phyloP scores from a whole-genome alignment of 2,888 invertebrate genomes.

The Junonia oenone region DNA sequence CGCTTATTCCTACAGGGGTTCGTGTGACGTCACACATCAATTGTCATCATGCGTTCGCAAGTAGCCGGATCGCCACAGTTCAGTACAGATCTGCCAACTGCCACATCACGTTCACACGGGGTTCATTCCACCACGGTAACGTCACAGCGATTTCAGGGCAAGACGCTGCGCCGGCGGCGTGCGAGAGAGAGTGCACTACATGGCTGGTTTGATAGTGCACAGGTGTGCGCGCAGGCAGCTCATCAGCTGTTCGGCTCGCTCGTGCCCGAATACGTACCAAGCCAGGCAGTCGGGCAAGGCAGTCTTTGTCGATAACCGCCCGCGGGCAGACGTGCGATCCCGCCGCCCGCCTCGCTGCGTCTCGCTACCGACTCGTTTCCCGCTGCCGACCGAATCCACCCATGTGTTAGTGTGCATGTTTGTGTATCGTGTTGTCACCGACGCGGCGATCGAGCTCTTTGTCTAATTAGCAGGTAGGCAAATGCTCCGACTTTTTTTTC shows the following conservation, averaged over 20 bases:
- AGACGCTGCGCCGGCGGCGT: conserved; percentile 49
- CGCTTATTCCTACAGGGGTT: neutral
- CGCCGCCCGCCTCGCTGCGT: conserved; percentile 37
- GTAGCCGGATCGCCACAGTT: conserved; percentile 16
- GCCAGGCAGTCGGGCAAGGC: conserved; percentile 33
- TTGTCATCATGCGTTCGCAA: conserved; percentile 14
- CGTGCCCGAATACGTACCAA: conserved; percentile 42
- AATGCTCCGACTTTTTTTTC: conserved; percentile 53
- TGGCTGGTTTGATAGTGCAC: conserved; percentile 39
- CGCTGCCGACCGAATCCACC: conserved; percentile 37
- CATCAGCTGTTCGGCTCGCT: conserved; percentile 67
- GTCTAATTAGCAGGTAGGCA: conserved; percentile 76
- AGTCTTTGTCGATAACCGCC: conserved; percentile 62
- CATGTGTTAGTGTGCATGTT: conserved; percentile 62
- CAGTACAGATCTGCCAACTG: conserved; percentile 17
- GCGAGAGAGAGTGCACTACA: conserved; percentile 55
- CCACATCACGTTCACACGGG: conserved; percentile 39
- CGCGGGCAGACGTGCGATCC: conserved; percentile 52
- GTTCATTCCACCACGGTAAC: conserved; percentile 42
- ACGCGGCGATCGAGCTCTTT: conserved; percentile 58
- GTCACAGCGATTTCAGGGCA: conserved; percentile 48
- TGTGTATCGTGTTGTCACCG: conserved; percentile 62
- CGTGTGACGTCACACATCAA: conserved; percentile 14
- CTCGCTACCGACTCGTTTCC: conserved; percentile 41
- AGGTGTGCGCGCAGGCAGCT: conserved; percentile 61